phyloP scores from a whole-genome alignment of 2,888 invertebrate species.

The Orthonevra nobilis region DNA sequence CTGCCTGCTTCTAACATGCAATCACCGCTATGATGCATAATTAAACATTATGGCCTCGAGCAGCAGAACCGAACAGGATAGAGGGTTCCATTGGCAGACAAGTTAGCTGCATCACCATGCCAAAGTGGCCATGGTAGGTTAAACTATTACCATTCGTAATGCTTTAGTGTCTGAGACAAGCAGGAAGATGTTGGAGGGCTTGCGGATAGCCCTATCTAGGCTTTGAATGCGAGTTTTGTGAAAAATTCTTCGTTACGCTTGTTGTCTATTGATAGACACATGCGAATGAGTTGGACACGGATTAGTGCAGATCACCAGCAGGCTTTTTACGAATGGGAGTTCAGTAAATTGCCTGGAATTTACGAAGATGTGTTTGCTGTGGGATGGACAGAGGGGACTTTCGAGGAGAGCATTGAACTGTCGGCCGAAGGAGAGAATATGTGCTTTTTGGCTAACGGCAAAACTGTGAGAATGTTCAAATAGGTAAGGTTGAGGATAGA shows the following conservation, averaged over 20 bases:
- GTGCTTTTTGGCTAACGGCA: too few species aligned
- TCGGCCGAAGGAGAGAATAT: too few species aligned
- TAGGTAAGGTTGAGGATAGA: too few species aligned
- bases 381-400: too few species aligned
- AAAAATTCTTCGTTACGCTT: slow-evolving; percentile 62
- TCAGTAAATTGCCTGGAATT: slow-evolving; percentile 58
- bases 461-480: too few species aligned
- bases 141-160: slow-evolving; percentile 66
- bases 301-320: slow-evolving; percentile 56
- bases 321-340: too few species aligned
- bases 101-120: slow-evolving; percentile 52
- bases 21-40: slow-evolving; percentile 66
- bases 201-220: slow-evolving; percentile 1
- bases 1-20: slow-evolving; percentile 52
- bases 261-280: slow-evolving; percentile 66
- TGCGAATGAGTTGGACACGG: slow-evolving; percentile 68
- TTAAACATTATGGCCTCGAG: slow-evolving; percentile 62
- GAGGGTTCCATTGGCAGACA: slow-evolving; percentile 2
- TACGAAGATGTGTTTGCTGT: too few species aligned
- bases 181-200: slow-evolving; percentile 2
- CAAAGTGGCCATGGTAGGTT: slow-evolving; percentile 62
- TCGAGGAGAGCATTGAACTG: too few species aligned
- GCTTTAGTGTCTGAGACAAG: slow-evolving; percentile 27
- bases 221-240: slow-evolving; percentile 32
- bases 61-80: slow-evolving; percentile 51